A percentile compares a stretch with the other conserved stretches of the same genome.
phyloP scores from a whole-genome alignment of 1,140 invertebrate genomes.

The Drosophila repleta region DNA sequence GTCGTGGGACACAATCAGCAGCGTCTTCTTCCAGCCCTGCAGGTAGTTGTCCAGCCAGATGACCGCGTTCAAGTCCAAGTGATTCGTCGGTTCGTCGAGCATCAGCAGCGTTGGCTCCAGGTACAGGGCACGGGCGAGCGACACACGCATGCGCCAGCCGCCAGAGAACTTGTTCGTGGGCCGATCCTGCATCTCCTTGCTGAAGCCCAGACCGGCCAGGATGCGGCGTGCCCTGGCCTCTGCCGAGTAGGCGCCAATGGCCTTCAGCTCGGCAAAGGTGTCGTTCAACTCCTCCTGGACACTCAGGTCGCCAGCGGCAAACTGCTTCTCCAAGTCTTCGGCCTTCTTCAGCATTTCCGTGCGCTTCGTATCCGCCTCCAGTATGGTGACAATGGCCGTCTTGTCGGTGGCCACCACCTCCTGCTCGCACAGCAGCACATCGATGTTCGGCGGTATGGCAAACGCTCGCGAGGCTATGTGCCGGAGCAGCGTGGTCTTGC shows the following conservation, averaged over 20 bases:
- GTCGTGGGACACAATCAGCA: conserved; percentile 99
- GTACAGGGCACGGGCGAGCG: conserved; percentile 94
- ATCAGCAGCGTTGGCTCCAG: conserved; percentile 97
- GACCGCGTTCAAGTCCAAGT: conserved; percentile 98
- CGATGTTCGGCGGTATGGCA: conserved; percentile 97
- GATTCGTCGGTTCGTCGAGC: conserved; percentile 98
- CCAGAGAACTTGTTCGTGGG: conserved; percentile 98
- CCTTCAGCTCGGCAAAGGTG: conserved; percentile 97
- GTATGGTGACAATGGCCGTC: conserved; percentile 95
- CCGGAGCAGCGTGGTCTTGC: conserved; percentile 98
- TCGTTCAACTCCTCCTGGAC: conserved; percentile 93
- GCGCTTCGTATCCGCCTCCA: conserved; percentile 96
- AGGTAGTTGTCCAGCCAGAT: conserved; percentile 99
- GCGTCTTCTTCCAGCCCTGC: conserved; percentile 98
- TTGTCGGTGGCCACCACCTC: conserved; percentile 97
- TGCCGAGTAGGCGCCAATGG: conserved; percentile 98
- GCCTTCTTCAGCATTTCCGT: conserved; percentile 92
- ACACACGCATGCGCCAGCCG: conserved; percentile 99
- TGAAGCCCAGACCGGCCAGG: conserved; percentile 98
- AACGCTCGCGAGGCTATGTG: conserved; percentile 96
- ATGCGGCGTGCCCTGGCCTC: conserved; percentile 97
- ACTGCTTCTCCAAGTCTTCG: conserved; percentile 91
- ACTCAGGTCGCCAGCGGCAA: conserved; percentile 87
- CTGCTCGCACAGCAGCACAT: conserved; percentile 99
- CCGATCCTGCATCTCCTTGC: conserved; percentile 95